A percentile compares a stretch with the other conserved stretches of the same genome.
These are phyloP conservation scores for Petaurus breviceps DNA, from an alignment of 2,113 vertebrate genomes.

Conservation along the genomic window DNA sequence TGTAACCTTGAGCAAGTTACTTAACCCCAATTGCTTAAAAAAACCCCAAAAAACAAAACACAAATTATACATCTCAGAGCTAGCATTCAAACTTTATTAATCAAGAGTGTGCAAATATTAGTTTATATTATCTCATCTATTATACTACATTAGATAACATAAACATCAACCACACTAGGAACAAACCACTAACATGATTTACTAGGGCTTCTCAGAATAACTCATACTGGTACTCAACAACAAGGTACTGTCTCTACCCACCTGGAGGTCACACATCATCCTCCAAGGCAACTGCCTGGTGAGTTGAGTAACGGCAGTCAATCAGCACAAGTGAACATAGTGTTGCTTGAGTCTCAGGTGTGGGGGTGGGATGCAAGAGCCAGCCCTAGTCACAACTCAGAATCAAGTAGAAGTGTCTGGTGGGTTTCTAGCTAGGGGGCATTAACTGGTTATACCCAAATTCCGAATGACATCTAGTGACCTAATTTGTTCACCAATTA, in stretches of 20 bases:
- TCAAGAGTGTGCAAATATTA: background rate
- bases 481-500: background rate
- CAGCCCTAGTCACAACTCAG: background rate
- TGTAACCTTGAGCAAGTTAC: too few relatives aligned
- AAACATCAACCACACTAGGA: background rate
- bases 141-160: background rate
- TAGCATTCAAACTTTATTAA: background rate
- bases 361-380: background rate
- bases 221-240: background rate
- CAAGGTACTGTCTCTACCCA: background rate
- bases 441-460: background rate
- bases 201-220: background rate
- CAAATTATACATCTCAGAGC: background rate
- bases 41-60: too few relatives aligned
- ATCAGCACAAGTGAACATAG: background rate
- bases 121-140: background rate
- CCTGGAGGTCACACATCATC: background rate
- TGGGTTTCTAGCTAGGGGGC: background rate
- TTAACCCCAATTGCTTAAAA: too few relatives aligned
- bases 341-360: background rate
- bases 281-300: background rate
- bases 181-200: background rate
- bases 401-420: background rate
- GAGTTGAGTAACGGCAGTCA: background rate
- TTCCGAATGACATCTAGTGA: background rate